Evolutionary conservation across 1,140 invertebrate genomes (phyloP).

Genomic region (Frieseomelitta varia): DNA sequence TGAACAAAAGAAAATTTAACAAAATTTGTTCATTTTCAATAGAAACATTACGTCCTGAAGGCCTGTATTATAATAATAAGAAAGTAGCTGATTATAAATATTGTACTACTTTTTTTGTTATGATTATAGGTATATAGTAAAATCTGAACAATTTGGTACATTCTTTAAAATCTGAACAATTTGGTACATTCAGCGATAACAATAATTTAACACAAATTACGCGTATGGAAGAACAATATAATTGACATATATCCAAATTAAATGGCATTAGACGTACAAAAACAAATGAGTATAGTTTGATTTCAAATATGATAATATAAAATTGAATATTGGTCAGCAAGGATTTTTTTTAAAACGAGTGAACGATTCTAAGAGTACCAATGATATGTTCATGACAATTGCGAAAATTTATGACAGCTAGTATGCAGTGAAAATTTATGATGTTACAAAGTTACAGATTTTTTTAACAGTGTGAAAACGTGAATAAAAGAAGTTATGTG

Average conservation of each 20-base stretch:
- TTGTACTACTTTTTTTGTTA: conserved; percentile 36
- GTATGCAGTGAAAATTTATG: conserved; percentile 5
- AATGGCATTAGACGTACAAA: neutral
- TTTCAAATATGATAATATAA: conserved; percentile 7
- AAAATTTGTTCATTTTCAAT: conserved; percentile 46
- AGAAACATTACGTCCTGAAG: conserved; percentile 55
- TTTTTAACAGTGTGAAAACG: conserved; percentile 11
- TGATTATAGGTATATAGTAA: conserved; percentile 14
- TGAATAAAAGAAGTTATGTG: conserved; percentile 15
- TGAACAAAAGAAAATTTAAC: conserved; percentile 11
- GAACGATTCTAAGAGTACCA: neutral
- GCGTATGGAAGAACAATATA: neutral
- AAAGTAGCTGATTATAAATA: conserved; percentile 40
- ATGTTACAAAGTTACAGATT: conserved; percentile 12
- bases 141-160: conserved; percentile 18
- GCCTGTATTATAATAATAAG: conserved; percentile 51
- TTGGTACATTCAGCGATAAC: neutral
- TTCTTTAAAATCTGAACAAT: neutral
- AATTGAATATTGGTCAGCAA: neutral
- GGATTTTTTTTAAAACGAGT: conserved; percentile 2
- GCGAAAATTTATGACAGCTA: neutral
- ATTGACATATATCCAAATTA: neutral
- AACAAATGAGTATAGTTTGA: neutral
- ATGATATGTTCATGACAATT: neutral
- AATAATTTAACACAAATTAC: conserved; percentile 13